Conservation (phyloP, 2,888 invertebrate genomes). For the Parnassius mnemosyne region DNA sequence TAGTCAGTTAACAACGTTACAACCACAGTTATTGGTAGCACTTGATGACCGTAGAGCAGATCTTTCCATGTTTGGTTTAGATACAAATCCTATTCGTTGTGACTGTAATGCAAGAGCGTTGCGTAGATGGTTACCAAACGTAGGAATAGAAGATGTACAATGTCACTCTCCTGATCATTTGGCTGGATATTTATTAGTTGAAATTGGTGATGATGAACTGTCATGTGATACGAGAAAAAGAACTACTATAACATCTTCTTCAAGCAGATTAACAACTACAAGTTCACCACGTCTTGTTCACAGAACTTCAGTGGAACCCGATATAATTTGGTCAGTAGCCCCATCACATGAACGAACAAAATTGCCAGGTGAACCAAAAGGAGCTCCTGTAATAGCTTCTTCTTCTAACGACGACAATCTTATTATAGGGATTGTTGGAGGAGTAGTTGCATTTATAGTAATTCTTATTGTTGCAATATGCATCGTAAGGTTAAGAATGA, state of each 20-base stretch:
- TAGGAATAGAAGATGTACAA: slow-evolving; percentile 81
- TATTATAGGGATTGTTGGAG: slow-evolving; percentile 97
- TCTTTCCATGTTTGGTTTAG: slow-evolving; percentile 86
- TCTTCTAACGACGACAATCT: slow-evolving; percentile 93
- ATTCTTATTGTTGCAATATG: too few species aligned
- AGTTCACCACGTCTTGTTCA: slow-evolving; percentile 77
- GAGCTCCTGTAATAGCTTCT: slow-evolving; percentile 77
- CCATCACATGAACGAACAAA: slow-evolving; percentile 83
- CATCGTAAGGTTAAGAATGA: slow-evolving; percentile 88
- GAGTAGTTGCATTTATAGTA: slow-evolving; percentile 94
- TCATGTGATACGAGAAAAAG: slow-evolving; percentile 86
- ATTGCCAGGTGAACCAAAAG: slow-evolving; percentile 81
- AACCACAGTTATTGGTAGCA: slow-evolving; percentile 88
- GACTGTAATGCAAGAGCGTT: slow-evolving; percentile 91
- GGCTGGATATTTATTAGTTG: slow-evolving; percentile 83
- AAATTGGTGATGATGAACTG: slow-evolving; percentile 90
- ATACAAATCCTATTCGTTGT: slow-evolving; percentile 90
- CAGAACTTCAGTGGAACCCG: slow-evolving; percentile 87
- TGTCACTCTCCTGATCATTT: slow-evolving; percentile 87
- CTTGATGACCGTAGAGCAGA: slow-evolving; percentile 90
- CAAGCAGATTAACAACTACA: slow-evolving; percentile 66
- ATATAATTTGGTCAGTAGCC: slow-evolving; percentile 93
- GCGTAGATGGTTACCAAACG: slow-evolving; percentile 87
- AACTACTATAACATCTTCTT: slow-evolving; percentile 65
- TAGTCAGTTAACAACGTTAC: slow-evolving; percentile 87